phyloP scores from a whole-genome alignment of 2,113 vertebrate species.

The Gnathonemus echidnorhynchus region DNA sequence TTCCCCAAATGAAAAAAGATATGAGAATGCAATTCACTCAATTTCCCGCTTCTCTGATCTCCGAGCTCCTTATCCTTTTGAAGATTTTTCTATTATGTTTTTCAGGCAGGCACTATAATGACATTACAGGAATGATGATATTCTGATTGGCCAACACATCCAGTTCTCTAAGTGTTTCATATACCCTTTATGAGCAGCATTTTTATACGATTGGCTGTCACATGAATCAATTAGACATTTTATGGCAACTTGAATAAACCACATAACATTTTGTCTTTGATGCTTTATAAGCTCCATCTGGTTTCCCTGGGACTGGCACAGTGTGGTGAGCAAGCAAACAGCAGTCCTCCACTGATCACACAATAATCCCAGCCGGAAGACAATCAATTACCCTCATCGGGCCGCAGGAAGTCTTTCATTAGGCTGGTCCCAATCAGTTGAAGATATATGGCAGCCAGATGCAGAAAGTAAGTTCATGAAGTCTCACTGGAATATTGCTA shows the following conservation, averaged over 20 bases:
- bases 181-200: not conserved
- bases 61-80: not conserved
- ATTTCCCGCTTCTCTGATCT: not conserved
- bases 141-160: not conserved
- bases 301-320: not conserved
- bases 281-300: not conserved
- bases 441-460: not conserved
- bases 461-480: not conserved
- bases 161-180: not conserved
- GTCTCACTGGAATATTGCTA: not conserved
- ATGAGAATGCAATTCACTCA: not conserved
- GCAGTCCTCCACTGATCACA: not conserved
- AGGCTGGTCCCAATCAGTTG: not conserved
- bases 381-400: not conserved
- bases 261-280: not conserved
- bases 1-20: not conserved
- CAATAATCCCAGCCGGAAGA: not conserved
- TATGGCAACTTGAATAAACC: not conserved
- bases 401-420: not conserved
- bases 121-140: not conserved
- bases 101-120: not conserved
- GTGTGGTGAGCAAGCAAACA: not conserved
- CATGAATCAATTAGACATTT: no score
- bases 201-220: not conserved
- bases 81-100: not conserved